These are phyloP conservation scores for Mormoops blainvillei DNA, from an alignment of 2,113 vertebrate genomes.

Conservation along the genomic window DNA sequence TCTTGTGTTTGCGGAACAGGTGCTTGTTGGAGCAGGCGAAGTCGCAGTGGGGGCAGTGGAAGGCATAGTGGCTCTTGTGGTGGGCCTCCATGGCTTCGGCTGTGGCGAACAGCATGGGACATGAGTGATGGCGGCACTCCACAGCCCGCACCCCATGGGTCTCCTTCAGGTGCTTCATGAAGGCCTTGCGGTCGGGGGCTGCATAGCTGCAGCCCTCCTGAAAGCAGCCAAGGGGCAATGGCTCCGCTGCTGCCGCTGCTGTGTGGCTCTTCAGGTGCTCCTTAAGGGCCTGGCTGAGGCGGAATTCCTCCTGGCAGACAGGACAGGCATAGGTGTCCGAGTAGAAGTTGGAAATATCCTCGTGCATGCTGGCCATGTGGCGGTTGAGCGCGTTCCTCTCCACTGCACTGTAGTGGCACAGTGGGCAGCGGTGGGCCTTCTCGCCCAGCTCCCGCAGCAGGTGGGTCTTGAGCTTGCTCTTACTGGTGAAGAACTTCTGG, in stretches of 20 bases:
- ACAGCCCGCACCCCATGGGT: slow-evolving; percentile 83
- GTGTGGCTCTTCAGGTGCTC: slow-evolving; percentile 93
- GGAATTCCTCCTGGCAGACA: slow-evolving; percentile 87
- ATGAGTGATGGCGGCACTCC: slow-evolving; percentile 91
- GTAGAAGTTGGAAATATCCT: slow-evolving; percentile 80
- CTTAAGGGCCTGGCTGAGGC: slow-evolving; percentile 90
- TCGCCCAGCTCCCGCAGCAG: slow-evolving; percentile 89
- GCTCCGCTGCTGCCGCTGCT: slow-evolving; percentile 79
- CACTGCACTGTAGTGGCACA: slow-evolving; percentile 92
- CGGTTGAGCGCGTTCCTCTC: slow-evolving; percentile 91
- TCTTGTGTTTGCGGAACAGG: slow-evolving; percentile 89
- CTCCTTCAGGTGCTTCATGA: slow-evolving; percentile 85
- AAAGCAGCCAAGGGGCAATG: slow-evolving; percentile 83
- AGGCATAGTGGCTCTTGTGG: slow-evolving; percentile 90
- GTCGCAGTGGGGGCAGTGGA: slow-evolving; percentile 94
- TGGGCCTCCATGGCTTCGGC: slow-evolving; percentile 90
- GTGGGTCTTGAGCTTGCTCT: slow-evolving; percentile 95
- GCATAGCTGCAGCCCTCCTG: slow-evolving; percentile 84
- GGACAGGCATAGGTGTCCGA: slow-evolving; percentile 87
- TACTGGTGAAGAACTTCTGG: slow-evolving; percentile 94
- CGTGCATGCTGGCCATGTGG: slow-evolving; percentile 90
- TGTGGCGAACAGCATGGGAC: slow-evolving; percentile 85
- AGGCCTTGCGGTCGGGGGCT: slow-evolving; percentile 83
- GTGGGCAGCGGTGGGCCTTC: slow-evolving; percentile 88
- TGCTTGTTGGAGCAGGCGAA: slow-evolving; percentile 96